Evolutionary conservation across 2,113 vertebrate genomes (phyloP).

Genomic region (Pyrgilauda ruficollis): DNA sequence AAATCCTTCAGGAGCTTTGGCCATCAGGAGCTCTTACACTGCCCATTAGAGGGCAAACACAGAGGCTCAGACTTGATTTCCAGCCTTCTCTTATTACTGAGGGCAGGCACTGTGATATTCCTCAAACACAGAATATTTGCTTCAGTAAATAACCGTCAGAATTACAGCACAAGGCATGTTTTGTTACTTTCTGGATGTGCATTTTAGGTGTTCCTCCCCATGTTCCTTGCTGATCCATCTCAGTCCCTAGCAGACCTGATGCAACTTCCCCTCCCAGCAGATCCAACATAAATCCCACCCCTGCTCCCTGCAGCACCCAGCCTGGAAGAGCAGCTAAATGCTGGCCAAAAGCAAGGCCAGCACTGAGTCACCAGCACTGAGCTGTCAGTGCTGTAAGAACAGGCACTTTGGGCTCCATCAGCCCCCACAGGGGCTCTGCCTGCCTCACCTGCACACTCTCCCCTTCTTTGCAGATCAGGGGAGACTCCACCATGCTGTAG

Average conservation of each 20-base stretch:
- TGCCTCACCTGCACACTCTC: constrained; percentile 91
- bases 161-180: not conserved
- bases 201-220: not conserved
- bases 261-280: not conserved
- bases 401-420: not conserved
- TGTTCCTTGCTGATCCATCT: not conserved
- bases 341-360: not conserved
- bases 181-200: not conserved
- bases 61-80: not conserved
- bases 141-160: not conserved
- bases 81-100: not conserved
- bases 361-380: not conserved
- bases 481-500: constrained; percentile 93
- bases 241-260: not conserved
- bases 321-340: not conserved
- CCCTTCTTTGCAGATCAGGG: constrained; percentile 88
- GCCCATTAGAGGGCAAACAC: not conserved
- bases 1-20: not conserved
- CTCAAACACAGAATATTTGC: not conserved
- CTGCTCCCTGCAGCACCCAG: not conserved
- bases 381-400: not conserved
- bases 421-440: constrained; percentile 43
- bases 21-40: not conserved
- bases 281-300: not conserved
- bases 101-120: not conserved